Base-by-base conservation (phyloP, 2,888 invertebrate species). In the Drosophila meridiana region DNA sequence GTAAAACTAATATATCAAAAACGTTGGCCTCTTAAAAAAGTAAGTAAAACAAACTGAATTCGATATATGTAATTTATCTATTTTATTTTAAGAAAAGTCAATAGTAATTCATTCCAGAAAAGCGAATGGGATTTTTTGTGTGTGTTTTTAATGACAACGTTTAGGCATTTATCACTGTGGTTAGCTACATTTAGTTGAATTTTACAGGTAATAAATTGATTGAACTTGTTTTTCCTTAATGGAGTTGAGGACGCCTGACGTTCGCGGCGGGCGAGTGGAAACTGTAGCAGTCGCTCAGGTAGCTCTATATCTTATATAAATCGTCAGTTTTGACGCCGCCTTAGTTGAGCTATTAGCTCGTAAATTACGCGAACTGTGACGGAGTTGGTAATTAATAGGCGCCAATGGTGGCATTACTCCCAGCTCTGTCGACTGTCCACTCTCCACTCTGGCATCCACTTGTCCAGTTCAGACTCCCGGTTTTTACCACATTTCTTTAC, bases 361-460 rank as follows among this genome's bases (percentile, higher is more conserved):
- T 82, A 82, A 79, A 82, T 69, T 55, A 58, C 43, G 55, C 47
- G 11, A 28, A 56, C 32, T 59, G 26, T 64, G 56, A 76, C 42
- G 47, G 20, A 45, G 57, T 20, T 65, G 53, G 68, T 69, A 82
- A 74, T 80, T 71, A 82, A 80, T 67, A 69, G 67, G 45, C 78
- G 69, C 62, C 69, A 56, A 20, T 28, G 43, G 50, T 40, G 20
- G 11, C 40, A 26, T 14, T 20, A 8, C 38, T 14, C 30, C 8
- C 40, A 1, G 28, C 56, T 7, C 34, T 53, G 32, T 48, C 4
- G 4, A 8, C 28, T 45, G 11, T 11, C 47, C 47, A 47, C 6
- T n/a, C n/a, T 6, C 36, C 2, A 1, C 53, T 8, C 11, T n/a
- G 40, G 11, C 20, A 26, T 6, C 7, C 34, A n/a, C 14, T 55